Base-by-base conservation (phyloP, 2,113 vertebrate species). In the Gymnocephalus cernua region DNA sequence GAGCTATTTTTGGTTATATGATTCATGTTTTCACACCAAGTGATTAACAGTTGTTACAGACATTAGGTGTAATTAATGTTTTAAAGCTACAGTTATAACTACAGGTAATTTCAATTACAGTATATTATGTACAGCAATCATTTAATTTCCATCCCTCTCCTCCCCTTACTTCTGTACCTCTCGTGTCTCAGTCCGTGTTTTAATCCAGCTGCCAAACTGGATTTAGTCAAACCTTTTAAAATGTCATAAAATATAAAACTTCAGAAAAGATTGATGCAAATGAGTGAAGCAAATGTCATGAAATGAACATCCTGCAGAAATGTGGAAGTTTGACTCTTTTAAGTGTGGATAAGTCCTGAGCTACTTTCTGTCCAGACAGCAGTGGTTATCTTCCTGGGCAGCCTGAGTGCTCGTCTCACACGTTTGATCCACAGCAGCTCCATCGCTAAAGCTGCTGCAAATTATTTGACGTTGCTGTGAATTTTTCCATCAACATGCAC, bases 221-320 rank as follows among this genome's bases (percentile, higher is more conserved):
- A 27, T 32, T 56, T 6, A 32, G 35, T 67, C 54, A 67, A 74
- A 47, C 35, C 56, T 68, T 75, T 74, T 53, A n/a, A 54, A 61
- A 81, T 67, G 56, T 67, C 71, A 69, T 62, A 18, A 69, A 56
- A 62, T 63, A 73, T 64, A 12, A 41, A 65, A 44, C 56, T 54
- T 51, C 63, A 32, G 19, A 71, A 35, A 35, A 25, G 13, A 19
- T 11, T 25, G 15, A 27, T 25, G 41, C 6, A 61, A 61, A 62
- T 13, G 19, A 64, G 50, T 47, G 38, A 76, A 45, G 50, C 11
- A 27, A 51, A 44, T 75, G 32, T 54, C 73, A 64, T 12, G 35
- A 27, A 67, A 48, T 16, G 14, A 25, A 53, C 25, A 10, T 44
- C 35, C 21, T 18, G 45, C 45, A 61, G 7, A 69, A n/a, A 74